These are phyloP conservation scores for Sebastes hubbsi DNA, from an alignment of 2,797 vertebrate species.

Conservation along the genomic window DNA sequence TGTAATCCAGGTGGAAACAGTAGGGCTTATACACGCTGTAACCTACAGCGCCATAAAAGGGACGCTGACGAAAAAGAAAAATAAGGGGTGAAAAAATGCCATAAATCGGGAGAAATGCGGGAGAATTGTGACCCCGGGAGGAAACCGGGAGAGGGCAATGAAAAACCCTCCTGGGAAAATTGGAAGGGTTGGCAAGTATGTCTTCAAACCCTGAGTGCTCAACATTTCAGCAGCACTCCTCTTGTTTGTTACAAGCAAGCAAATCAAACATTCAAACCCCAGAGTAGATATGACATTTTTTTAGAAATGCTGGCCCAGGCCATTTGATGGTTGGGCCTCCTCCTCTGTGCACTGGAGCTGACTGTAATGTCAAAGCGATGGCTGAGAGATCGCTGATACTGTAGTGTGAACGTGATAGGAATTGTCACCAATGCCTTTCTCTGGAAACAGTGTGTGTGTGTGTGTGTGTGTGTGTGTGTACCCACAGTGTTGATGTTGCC, in stretches of 20 bases:
- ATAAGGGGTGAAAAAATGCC: no score
- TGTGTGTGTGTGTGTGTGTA: not conserved
- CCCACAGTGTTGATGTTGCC: constrained; percentile 46
- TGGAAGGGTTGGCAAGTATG: no score
- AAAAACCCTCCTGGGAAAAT: no score
- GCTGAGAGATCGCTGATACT: constrained; percentile 62
- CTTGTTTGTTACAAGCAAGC: constrained; percentile 47
- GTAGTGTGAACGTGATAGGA: constrained; percentile 65
- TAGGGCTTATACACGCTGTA: no score
- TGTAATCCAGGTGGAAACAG: no score
- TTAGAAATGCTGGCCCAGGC: constrained; percentile 39
- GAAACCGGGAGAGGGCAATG: no score
- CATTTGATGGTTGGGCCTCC: constrained; percentile 51
- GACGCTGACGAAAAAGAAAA: no score
- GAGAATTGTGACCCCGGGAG: no score
- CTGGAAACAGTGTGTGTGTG: constrained; percentile 24
- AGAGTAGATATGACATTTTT: constrained; percentile 67
- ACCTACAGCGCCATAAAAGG: no score
- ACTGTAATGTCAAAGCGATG: constrained; percentile 61
- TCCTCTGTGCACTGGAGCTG: constrained; percentile 54
- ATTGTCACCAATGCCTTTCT: constrained; percentile 64
- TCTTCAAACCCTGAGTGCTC: constrained; percentile 26
- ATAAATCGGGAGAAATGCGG: no score
- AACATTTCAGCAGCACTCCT: constrained; percentile 41
- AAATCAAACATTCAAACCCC: constrained; percentile 45